phyloP scores from a whole-genome alignment of 2,888 invertebrate species.

The Auanema freiburgensis region DNA sequence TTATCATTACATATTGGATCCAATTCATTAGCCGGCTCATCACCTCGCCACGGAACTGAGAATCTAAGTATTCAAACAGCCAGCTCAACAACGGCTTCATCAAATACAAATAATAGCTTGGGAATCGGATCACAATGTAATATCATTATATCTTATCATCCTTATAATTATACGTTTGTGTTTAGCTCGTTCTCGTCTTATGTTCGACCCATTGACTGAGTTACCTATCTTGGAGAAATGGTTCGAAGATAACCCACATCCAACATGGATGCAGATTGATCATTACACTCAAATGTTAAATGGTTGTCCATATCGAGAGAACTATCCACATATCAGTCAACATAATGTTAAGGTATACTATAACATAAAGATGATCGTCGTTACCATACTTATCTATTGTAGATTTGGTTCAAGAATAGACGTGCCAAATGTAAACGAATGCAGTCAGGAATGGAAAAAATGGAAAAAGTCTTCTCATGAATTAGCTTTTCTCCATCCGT shows the following conservation, averaged over 20 bases:
- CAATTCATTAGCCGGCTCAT: constrained; percentile 35
- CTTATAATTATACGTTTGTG: too few relatives aligned
- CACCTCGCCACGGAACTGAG: constrained; percentile 35
- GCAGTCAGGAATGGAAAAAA: constrained; percentile 46
- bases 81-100: constrained; percentile 34
- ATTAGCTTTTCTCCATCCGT: background rate
- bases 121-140: constrained; percentile 20
- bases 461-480: constrained; percentile 25
- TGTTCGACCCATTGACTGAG: constrained; percentile 98
- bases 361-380: constrained; percentile 1
- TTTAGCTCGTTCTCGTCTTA: constrained; percentile 82
- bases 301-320: constrained; percentile 88
- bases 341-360: constrained; percentile 83
- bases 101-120: constrained; percentile 1
- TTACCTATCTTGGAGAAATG: constrained; percentile 75
- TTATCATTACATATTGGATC: constrained; percentile 29
- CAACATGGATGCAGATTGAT: constrained; percentile 92
- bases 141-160: too few relatives aligned
- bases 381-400: background rate
- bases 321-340: constrained; percentile 95
- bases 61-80: constrained; percentile 66
- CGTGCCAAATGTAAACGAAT: constrained; percentile 95
- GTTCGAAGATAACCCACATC: constrained; percentile 97
- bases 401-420: constrained; percentile 82
- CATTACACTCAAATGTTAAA: constrained; percentile 97